These are phyloP conservation scores for Phalloptychus januarius DNA, from an alignment of 2,797 vertebrate genomes.

Conservation along the genomic window DNA sequence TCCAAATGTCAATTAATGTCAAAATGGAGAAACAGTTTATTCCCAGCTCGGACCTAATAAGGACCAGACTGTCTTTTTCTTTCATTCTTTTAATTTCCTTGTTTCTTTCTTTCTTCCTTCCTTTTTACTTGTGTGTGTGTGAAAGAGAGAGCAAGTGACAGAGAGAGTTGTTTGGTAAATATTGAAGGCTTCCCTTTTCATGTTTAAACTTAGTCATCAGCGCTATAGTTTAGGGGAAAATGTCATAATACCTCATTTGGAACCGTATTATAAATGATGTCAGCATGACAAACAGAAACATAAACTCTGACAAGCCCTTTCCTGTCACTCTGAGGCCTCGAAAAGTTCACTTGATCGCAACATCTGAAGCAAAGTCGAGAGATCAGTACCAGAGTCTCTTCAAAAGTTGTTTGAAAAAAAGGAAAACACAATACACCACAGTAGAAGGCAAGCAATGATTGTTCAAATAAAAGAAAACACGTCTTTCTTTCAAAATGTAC, in stretches of 20 bases:
- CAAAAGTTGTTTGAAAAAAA: conserved; percentile 17
- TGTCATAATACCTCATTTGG: conserved; percentile 15
- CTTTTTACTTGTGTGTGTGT: conserved; percentile 4
- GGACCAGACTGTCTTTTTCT: conserved; percentile 50
- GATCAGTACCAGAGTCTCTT: conserved; percentile 9
- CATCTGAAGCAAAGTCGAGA: conserved; percentile 31
- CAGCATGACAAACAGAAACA: background rate
- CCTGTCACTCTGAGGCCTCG: conserved; percentile 29
- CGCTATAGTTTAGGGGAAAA: conserved; percentile 3
- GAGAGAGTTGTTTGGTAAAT: background rate
- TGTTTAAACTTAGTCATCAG: conserved; percentile 21
- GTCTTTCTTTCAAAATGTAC: conserved; percentile 6
- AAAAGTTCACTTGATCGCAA: conserved; percentile 3
- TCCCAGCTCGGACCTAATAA: conserved; percentile 25
- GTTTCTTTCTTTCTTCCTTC: background rate
- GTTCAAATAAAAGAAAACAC: conserved; percentile 15
- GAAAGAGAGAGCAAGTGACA: background rate
- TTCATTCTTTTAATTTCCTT: conserved; percentile 54
- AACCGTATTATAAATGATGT: background rate
- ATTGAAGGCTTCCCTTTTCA: conserved; percentile 21
- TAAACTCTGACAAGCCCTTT: conserved; percentile 27
- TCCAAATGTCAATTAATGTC: conserved; percentile 74
- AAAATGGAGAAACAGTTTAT: conserved; percentile 64
- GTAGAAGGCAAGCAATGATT: conserved; percentile 21
- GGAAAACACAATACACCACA: background rate